phyloP scores from a whole-genome alignment of 2,113 vertebrate genomes.

The Pygoscelis adeliae region DNA sequence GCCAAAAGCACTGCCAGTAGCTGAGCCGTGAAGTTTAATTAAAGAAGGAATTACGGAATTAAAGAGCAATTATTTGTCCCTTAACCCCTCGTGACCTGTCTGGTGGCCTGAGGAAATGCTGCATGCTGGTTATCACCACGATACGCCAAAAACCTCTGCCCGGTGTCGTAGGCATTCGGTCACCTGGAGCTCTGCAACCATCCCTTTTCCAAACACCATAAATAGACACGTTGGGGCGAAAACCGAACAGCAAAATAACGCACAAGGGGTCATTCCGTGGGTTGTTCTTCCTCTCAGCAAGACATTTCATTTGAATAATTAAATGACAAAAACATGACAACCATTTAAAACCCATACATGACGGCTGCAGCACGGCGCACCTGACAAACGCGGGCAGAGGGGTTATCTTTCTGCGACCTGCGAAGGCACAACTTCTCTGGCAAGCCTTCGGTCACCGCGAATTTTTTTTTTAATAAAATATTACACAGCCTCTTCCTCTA shows the following conservation, averaged over 20 bases:
- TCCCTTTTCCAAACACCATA: constrained; percentile 54
- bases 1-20: constrained; percentile 14
- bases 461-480: not conserved
- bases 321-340: constrained; percentile 73
- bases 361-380: not conserved
- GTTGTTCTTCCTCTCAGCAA: constrained; percentile 68
- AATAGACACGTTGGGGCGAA: constrained; percentile 13
- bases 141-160: constrained; percentile 72
- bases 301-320: constrained; percentile 74
- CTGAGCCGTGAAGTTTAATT: constrained; percentile 68
- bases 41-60: constrained; percentile 76
- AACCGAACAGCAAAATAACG: constrained; percentile 39
- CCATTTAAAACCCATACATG: constrained; percentile 59
- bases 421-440: not conserved
- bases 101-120: constrained; percentile 78
- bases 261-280: constrained; percentile 38
- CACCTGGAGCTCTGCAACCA: constrained; percentile 75
- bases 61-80: constrained; percentile 76
- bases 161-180: constrained; percentile 78
- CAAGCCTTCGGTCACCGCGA: not conserved
- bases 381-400: not conserved
- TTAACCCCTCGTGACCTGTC: constrained; percentile 72
- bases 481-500: not conserved
- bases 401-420: accelerated
- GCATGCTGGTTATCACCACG: constrained; percentile 75